Conservation (phyloP, 2,888 invertebrate genomes). For the Megalurothrips usitatus region DNA sequence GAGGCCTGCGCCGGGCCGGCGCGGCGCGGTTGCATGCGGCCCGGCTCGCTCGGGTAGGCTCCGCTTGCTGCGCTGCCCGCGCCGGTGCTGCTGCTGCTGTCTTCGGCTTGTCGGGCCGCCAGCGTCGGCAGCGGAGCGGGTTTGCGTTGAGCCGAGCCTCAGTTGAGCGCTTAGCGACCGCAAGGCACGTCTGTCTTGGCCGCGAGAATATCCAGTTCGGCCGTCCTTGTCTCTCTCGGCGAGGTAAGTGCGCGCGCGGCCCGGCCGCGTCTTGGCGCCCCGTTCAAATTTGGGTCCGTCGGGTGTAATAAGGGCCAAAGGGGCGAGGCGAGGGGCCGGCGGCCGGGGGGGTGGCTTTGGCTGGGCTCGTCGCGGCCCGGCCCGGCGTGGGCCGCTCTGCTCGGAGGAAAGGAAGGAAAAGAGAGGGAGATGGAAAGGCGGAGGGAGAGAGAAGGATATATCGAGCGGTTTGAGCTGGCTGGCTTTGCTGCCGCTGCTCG, state of each 20-base stretch:
- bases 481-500: constrained; percentile 43
- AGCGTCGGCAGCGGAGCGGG: background rate
- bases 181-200: background rate
- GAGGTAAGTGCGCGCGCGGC: background rate
- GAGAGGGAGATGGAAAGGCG: background rate
- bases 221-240: background rate
- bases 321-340: constrained; percentile 30
- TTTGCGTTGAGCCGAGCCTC: background rate
- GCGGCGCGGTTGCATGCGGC: background rate
- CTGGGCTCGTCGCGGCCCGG: constrained; percentile 29
- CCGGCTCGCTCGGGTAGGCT: background rate
- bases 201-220: background rate
- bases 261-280: background rate
- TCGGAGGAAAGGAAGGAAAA: background rate
- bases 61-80: background rate
- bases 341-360: constrained; percentile 32
- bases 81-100: too few species aligned
- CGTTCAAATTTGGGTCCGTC: constrained; percentile 16
- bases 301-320: background rate
- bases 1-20: background rate
- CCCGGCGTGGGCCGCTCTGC: constrained; percentile 11
- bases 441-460: constrained; percentile 30
- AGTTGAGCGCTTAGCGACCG: background rate
- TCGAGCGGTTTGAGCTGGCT: constrained; percentile 38
- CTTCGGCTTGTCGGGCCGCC: too few species aligned